Percentiles rank a stretch among this genome's conserved stretches.
Evolutionary conservation across 2,797 vertebrate species (phyloP).

Genomic region (Poeciliopsis paucimaculata): DNA sequence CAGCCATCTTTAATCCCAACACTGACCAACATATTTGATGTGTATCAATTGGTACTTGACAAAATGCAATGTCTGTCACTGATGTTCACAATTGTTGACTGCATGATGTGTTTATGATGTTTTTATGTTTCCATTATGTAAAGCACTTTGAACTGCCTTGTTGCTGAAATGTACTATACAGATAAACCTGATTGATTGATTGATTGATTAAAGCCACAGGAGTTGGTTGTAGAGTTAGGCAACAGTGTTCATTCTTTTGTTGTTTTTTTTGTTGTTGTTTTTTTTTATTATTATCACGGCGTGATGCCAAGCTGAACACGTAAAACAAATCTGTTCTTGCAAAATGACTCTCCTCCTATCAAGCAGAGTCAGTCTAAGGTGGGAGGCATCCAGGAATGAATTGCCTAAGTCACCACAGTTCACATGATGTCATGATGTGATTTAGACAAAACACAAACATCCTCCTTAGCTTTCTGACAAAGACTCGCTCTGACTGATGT

Average conservation of each 20-base stretch:
- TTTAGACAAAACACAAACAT: background rate
- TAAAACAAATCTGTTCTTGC: background rate
- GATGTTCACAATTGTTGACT: too few species aligned
- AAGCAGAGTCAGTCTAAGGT: background rate
- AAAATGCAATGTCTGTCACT: too few species aligned
- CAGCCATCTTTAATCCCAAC: background rate
- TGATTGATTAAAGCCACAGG: background rate
- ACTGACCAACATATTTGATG: too few species aligned
- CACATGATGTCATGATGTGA: conserved; percentile 1
- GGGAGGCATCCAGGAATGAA: background rate
- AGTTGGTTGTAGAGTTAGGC: background rate
- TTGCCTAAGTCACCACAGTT: background rate
- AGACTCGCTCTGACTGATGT: background rate
- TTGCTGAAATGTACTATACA: too few species aligned
- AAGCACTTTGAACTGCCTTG: too few species aligned
- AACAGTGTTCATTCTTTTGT: background rate
- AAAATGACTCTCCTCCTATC: background rate
- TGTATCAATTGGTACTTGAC: too few species aligned
- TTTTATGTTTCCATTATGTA: too few species aligned
- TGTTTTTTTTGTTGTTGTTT: too few species aligned
- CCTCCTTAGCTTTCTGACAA: background rate
- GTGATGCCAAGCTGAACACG: background rate
- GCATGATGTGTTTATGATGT: too few species aligned
- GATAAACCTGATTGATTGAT: too few species aligned
- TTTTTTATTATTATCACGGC: background rate